Base-by-base conservation (phyloP, 2,888 invertebrate genomes). In the Cryptops parisi region DNA sequence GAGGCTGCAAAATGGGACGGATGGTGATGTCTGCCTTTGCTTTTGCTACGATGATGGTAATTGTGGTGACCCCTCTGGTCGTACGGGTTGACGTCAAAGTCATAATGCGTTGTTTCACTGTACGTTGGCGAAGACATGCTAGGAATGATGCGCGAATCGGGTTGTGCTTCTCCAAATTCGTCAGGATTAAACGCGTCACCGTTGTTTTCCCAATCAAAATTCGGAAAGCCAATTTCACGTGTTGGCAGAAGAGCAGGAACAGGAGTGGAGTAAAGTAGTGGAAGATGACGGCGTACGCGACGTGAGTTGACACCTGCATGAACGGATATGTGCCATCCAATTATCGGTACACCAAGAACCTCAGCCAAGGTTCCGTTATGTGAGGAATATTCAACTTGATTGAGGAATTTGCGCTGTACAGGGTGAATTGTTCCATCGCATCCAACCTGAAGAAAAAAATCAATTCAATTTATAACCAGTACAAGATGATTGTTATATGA, bases 341-440 rank as follows among this genome's bases (percentile, higher is more conserved):
- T 70, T 17, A 84, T 76, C 1, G 83, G 81, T 62, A 81, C 71
- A 24, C 79, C 76, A 48, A 84, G 64, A 12, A 81, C 75, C 63
- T 80, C 78, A 21, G 80, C 73, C 52, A 87, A 72, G 0, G 80
- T 80, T 1, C 85, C 85, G 63, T 83, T 83, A 3, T 76, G 73
- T 0, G 83, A 76, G 60, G 82, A 79, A 48, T 78, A 77, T 56
- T 82, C 76, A 15, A 12, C 84, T 67, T 27, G 33, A 15, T 33
- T 33, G 33, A 33, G 33, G 6, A 9, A 15, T 33, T 33, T 15
- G 6, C 15, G 33, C 33, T 33, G 33, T 33, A 9, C 9, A 33
- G 33, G 9, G 15, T 81, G 80, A 25, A 85, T 70, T 58, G 76
- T 76, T 45, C 79, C 79, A 47, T 80, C 80, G 67, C 87, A 87